These are phyloP conservation scores for Rhodeus uyekii DNA, from an alignment of 2,797 vertebrate genomes.

Conservation along the genomic window DNA sequence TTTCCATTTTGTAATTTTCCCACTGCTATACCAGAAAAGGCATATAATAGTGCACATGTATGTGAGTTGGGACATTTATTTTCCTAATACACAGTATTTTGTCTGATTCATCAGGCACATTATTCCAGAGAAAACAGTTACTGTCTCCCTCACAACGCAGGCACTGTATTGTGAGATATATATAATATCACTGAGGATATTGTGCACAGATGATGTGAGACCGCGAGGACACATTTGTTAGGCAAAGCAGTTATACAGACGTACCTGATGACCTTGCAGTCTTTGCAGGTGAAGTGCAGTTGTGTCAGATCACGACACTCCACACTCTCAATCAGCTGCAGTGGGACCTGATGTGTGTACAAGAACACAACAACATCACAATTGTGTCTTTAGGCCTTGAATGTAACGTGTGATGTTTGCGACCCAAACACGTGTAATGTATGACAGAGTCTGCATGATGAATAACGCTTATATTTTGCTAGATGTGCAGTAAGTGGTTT, in stretches of 20 bases:
- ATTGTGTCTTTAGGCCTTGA: not conserved
- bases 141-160: too few relatives aligned
- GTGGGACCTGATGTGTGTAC: slow-evolving; percentile 81
- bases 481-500: not conserved
- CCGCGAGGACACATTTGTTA: slow-evolving; percentile 42
- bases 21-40: not conserved
- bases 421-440: not conserved
- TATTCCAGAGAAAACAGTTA: not conserved
- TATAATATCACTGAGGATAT: not conserved
- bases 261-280: slow-evolving; percentile 97
- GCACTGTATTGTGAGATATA: too few relatives aligned
- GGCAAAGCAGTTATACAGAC: not conserved
- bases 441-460: not conserved
- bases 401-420: not conserved
- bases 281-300: slow-evolving; percentile 95
- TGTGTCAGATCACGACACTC: slow-evolving; percentile 96
- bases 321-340: slow-evolving; percentile 93
- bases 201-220: not conserved
- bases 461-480: not conserved
- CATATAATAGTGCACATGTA: too few relatives aligned
- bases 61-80: not conserved
- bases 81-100: not conserved
- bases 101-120: not conserved
- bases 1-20: not conserved
- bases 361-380: not conserved